Evolutionary conservation across 1,140 invertebrate genomes (phyloP).

Genomic region (Leptonema lineaticorne): DNA sequence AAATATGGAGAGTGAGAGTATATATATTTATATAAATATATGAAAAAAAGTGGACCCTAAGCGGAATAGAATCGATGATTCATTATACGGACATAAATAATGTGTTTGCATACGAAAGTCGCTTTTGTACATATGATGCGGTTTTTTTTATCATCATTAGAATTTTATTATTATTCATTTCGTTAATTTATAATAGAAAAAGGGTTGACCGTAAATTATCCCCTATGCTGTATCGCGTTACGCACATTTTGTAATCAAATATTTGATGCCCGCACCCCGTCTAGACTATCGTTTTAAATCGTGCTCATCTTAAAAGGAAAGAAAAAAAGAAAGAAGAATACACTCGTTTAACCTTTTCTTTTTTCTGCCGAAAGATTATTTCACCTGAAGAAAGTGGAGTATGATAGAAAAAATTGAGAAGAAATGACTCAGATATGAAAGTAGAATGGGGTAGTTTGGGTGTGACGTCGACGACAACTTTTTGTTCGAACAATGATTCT

Average conservation of each 20-base stretch:
- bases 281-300: not conserved
- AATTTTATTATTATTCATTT: constrained; percentile 20
- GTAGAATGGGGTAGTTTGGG: not conserved
- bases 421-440: no score
- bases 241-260: constrained; percentile 31
- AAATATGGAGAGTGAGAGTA: no score
- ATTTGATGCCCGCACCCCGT: constrained; percentile 9
- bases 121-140: not conserved
- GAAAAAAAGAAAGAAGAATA: no score
- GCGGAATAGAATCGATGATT: constrained; percentile 19
- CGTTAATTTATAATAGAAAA: constrained; percentile 17
- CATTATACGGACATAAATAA: constrained; percentile 24
- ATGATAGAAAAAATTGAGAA: not conserved
- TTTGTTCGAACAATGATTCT: not conserved
- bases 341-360: no score
- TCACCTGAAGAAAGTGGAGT: not conserved
- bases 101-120: constrained; percentile 27
- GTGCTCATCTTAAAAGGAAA: not conserved
- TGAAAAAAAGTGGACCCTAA: not conserved
- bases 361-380: not conserved
- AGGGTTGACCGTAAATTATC: constrained; percentile 29
- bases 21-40: no score
- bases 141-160: not conserved
- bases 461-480: not conserved
- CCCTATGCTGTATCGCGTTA: constrained; percentile 28